Percentiles rank a stretch among this genome's conserved stretches.
phyloP scores from a whole-genome alignment of 2,113 vertebrate species.

The Ranitomeya imitator region DNA sequence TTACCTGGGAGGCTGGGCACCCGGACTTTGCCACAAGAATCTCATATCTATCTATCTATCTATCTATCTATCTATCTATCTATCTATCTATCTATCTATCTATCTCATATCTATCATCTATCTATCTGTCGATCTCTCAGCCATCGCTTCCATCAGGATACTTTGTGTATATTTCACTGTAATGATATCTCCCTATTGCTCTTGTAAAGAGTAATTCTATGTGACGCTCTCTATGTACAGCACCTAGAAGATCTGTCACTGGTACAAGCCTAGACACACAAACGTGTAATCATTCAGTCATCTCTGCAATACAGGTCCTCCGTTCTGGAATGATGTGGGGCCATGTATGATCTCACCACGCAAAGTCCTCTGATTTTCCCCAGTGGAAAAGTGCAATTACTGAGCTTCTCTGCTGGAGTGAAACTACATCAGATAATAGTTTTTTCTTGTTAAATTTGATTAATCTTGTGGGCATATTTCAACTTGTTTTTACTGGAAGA shows the following conservation, averaged over 20 bases:
- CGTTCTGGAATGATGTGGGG: constrained; percentile 15
- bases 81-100: too few relatives aligned
- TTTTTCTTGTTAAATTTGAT: neutral
- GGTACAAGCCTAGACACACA: constrained; percentile 10
- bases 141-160: too few relatives aligned
- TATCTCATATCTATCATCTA: too few relatives aligned
- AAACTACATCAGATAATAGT: constrained; percentile 43
- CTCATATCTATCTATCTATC: too few relatives aligned
- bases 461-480: constrained; percentile 29
- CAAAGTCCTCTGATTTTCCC: constrained; percentile 13
- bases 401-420: neutral
- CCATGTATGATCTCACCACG: constrained; percentile 34
- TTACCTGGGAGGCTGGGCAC: too few relatives aligned
- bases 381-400: constrained; percentile 38
- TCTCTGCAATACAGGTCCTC: neutral
- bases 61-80: too few relatives aligned
- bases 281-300: neutral
- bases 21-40: too few relatives aligned
- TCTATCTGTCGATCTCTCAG: too few relatives aligned
- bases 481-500: constrained; percentile 33
- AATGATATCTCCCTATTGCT: too few relatives aligned
- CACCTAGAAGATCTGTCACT: neutral
- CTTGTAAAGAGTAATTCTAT: too few relatives aligned
- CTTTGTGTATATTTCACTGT: too few relatives aligned
- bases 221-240: neutral